Evolutionary conservation across 1,140 invertebrate genomes (phyloP), one percentile per base, ranked within the genome.

Genomic region (Ceratina calcarata): DNA sequence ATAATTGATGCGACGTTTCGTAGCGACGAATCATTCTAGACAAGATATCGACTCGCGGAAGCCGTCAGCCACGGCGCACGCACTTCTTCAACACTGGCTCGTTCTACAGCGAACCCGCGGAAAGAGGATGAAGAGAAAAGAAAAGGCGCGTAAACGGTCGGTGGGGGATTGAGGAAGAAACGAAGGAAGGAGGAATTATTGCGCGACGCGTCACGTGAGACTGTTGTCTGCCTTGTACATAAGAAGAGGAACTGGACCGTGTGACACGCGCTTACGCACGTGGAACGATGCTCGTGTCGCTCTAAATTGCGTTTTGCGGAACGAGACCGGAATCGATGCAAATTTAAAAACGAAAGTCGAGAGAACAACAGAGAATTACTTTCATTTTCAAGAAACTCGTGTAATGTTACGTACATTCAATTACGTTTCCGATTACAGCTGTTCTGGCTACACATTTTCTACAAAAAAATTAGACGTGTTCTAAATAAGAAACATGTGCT

Each of bases 151-250:
- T 37, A 75, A 6, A 10, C 64, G 49, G 10, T 22, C 71, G 61
- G 51, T 58, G 55, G 16, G 58, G 15, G 4, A 4, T 15, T 3
- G 45, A 64, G 64, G 51, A 57, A 74, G 78, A 68, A 75, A 58
- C 62, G n/a, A 65, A 64, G 72, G 45, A 80, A 80, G 71, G 57
- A 83, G 85, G 57, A 86, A 81, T 79, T 81, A 84, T 86, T 86
- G 71, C 84, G 82, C 68, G 81, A 70, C 15, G 60, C 79, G 85
- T 87, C 84, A 87, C 78, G 82, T 84, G 84, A 87, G 84, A 87
- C 62, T 86, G 84, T 68, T 51, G 85, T 84, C 85, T 73, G 68
- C 85, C 84, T 87, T 87, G 85, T 83, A 78, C 73, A 78, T 71
- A 69, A 86, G 84, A 78, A 74, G 58, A 75, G 74, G 64, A 86